Conservation (phyloP, 2,113 vertebrate species). For the Sylvietta virens region DNA sequence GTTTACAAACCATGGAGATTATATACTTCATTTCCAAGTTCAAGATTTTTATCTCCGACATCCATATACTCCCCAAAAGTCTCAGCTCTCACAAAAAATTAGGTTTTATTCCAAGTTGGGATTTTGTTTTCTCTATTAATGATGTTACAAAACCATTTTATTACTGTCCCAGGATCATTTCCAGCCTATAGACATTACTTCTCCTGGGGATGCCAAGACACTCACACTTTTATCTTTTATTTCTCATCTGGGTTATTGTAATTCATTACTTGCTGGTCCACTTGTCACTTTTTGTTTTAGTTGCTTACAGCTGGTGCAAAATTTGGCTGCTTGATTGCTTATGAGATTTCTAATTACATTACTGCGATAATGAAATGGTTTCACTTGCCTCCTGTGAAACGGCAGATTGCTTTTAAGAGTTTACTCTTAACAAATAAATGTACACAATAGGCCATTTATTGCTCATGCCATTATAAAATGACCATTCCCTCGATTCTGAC, state of each 20-base stretch:
- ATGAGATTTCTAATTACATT: constrained; percentile 58
- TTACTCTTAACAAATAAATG: constrained; percentile 14
- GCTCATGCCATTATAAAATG: neutral
- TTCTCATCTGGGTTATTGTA: constrained; percentile 57
- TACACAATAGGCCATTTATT: neutral
- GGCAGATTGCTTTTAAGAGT: constrained; percentile 14
- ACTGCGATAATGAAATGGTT: constrained; percentile 34
- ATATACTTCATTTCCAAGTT: neutral
- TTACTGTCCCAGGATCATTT: constrained; percentile 44
- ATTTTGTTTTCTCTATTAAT: constrained; percentile 59
- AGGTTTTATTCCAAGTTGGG: constrained; percentile 12
- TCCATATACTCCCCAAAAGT: neutral
- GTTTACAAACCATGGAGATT: neutral
- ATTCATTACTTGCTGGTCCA: constrained; percentile 62
- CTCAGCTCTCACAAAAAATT: constrained; percentile 1
- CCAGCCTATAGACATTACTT: constrained; percentile 11
- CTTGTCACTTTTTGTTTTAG: constrained; percentile 62
- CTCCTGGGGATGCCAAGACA: constrained; percentile 33
- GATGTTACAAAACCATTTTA: constrained; percentile 48
- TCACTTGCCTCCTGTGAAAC: constrained; percentile 15
- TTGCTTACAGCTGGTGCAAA: constrained; percentile 43
- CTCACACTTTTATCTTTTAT: constrained; percentile 31
- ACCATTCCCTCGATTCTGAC: neutral
- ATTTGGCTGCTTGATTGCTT: constrained; percentile 42
- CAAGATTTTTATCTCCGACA: constrained; percentile 31